These are phyloP conservation scores for Agrochola macilenta DNA, from an alignment of 2,888 invertebrate genomes.

Conservation along the genomic window DNA sequence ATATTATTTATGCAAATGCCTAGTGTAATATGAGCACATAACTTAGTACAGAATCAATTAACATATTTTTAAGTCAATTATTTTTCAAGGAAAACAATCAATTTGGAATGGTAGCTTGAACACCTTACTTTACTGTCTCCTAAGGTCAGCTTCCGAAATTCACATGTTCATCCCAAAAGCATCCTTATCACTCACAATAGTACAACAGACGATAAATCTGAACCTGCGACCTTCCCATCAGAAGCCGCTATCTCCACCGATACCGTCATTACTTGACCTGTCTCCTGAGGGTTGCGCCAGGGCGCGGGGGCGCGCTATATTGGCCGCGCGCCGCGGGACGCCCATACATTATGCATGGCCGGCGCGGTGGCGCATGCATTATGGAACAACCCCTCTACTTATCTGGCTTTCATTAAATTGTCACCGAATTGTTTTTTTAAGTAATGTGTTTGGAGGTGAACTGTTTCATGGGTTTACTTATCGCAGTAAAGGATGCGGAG, in stretches of 20 bases:
- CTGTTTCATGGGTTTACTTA: not conserved
- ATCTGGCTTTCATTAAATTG: slow-evolving; percentile 60
- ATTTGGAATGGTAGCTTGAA: not conserved
- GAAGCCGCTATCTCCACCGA: slow-evolving; percentile 28
- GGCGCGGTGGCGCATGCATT: slow-evolving; percentile 59
- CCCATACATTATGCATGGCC: slow-evolving; percentile 82
- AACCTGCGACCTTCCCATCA: slow-evolving; percentile 7
- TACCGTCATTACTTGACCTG: slow-evolving; percentile 56
- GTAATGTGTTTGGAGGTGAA: slow-evolving; percentile 32
- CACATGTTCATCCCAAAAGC: not conserved
- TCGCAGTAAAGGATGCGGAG: not conserved
- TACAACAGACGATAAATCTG: not conserved
- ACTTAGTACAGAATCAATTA: not conserved
- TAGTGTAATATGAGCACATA: not conserved
- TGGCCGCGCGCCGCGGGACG: slow-evolving; percentile 70
- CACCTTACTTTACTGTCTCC: not conserved
- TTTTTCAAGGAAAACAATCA: too few relatives aligned
- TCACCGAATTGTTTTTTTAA: slow-evolving; percentile 59
- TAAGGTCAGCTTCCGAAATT: not conserved
- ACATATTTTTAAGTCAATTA: not conserved
- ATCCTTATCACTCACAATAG: slow-evolving; percentile 13
- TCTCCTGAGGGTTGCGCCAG: slow-evolving; percentile 16
- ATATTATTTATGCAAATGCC: not conserved
- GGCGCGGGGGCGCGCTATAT: slow-evolving; percentile 64
- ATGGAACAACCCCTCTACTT: slow-evolving; percentile 60